Base-by-base conservation (phyloP, 2,888 invertebrate species). In the Cyaniris semiargus region DNA sequence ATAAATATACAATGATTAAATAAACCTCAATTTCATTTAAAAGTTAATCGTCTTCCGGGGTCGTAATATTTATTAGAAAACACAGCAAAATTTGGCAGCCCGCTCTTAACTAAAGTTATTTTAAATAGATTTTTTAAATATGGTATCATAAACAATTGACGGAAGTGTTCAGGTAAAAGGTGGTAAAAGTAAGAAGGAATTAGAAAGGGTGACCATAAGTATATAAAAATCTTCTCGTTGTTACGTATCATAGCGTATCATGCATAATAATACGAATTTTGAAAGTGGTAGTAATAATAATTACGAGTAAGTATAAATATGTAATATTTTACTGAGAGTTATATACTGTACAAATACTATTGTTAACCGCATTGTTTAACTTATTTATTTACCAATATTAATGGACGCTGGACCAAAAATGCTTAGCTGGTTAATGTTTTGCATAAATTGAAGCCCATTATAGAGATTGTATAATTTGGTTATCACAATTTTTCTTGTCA, bases 181-280 rank as follows among this genome's bases (percentile, higher is more conserved):
- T 23, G 72, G 44, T 74, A 74, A 74, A 74, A 74, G 18, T 74
- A 53, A 27, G 27, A 74, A 74, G 6, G 48, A 53, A 74, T 74
- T 74, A 74, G 74, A 74, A 74, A 74, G 74, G 74, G 34, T 71
- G 71, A 71, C 34, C 34, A 71, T 71, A 70, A 70, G 70, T n/a
- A 18, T 70, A 38, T 13, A 1, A 21, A 38, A 71, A 21, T 71
- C 23, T 71, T 71, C 71, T 48, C 53, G 74, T 38, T 31, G 27
- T 71, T 72, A 72, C 72, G 44, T 44, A 72, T 38, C 34, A 34
- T 66, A n/a, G 27, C 27, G 3, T 27, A 27, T 2, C 1, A 66
- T 6, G 31, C 31, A 72, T 71, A 21, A 21, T 71, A 44, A 38
- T 34, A 38, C 8, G n/a, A n/a, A 23, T 71, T 44, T 71, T 38